Evolutionary conservation across 2,888 invertebrate species (phyloP), one percentile per base, ranked within the genome.

Genomic region (Platycnemis pennipes): DNA sequence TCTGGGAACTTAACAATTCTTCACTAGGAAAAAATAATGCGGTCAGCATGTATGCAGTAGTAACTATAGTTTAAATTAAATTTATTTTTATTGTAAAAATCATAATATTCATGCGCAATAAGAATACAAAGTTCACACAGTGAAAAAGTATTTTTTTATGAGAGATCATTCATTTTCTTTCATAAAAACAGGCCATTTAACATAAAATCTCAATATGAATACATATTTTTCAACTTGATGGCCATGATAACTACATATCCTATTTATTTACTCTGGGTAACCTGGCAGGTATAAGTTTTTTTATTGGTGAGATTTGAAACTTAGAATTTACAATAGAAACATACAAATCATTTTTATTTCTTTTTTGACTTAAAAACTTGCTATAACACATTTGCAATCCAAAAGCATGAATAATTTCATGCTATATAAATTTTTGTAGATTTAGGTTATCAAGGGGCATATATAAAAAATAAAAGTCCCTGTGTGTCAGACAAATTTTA

Each of bases 41-140:
- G n/a, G 19, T 3, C 49, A 16, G 13, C 1, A 49, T 16, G 4
- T 49, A 49, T 49, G 19, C 49, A 1, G 19, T 16, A 49, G 11
- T 49, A 49, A 49, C 11, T 49, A 3, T 16, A 49, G 11, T 49
- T 49, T 49, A 49, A 49, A 19, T 11, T 49, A 19, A 49, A 49
- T 49, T 16, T 16, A 49, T 19, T 77, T 77, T 77, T 77, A 77
- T 26, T 77, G 77, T 77, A 77, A 77, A 77, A 77, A 77, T 77
- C 77, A 37, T 37, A 16, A 49, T 49, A 49, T 37, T 37, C 37
- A 77, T 77, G 13, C 37, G 37, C n/a, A n/a, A n/a, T n/a, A n/a
- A 16, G 77, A 77, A 77, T 37, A 77, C 77, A 77, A 49, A 77
- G 37, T 11, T 31, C 77, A 77, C 77, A 77, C 37, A 37, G 37